Conservation (phyloP, 2,113 vertebrate species). For the Indicator indicator region DNA sequence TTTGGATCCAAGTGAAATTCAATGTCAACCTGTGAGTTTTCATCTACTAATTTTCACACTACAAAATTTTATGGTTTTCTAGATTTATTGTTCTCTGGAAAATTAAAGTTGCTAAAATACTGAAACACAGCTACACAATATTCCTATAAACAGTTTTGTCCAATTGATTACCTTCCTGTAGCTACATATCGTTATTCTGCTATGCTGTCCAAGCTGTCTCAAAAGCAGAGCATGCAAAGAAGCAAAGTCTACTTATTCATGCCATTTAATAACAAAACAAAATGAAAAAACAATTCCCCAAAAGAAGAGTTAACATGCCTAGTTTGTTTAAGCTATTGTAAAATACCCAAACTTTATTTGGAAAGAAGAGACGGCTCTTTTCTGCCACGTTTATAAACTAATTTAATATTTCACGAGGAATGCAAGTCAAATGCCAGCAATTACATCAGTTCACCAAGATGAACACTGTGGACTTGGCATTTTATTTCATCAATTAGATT, state of each 20-base stretch:
- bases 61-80: background rate
- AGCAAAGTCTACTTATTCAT: background rate
- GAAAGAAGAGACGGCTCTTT: conserved; percentile 34
- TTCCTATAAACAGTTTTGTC: background rate
- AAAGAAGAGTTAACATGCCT: conserved; percentile 14
- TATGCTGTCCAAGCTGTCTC: background rate
- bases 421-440: conserved; percentile 62
- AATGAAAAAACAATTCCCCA: background rate
- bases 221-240: background rate
- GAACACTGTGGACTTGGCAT: conserved; percentile 56
- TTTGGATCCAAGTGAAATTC: conserved; percentile 75
- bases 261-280: background rate
- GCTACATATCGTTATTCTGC: background rate
- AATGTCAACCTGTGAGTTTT: conserved; percentile 48
- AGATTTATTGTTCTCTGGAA: background rate
- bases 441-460: conserved; percentile 56
- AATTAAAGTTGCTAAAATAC: background rate
- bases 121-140: background rate
- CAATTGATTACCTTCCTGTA: background rate
- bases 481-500: conserved; percentile 7
- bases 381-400: conserved; percentile 70
- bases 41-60: conserved; percentile 6
- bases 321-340: conserved; percentile 31
- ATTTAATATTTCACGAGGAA: conserved; percentile 66
- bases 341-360: conserved; percentile 54